Evolutionary conservation across 1,140 invertebrate species (phyloP), one percentile per base, ranked within the genome.

Genomic region (Psix sp.): DNA sequence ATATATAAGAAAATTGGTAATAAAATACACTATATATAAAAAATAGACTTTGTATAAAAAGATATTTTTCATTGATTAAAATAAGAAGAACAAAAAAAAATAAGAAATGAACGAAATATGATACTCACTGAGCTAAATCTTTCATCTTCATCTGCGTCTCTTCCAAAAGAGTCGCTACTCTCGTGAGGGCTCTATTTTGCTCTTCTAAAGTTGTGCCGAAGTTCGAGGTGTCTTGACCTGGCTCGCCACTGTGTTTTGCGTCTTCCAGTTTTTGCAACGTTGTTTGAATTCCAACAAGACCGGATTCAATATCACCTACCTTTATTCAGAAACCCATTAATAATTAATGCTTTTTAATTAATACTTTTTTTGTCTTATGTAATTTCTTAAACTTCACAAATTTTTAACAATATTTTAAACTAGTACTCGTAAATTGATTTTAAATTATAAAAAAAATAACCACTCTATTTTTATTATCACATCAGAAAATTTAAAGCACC

Each of bases 121-220:
- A 42, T 45, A 38, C n/a, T 17, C 74, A 86, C 85, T 72, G 74
- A 6, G 86, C 81, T 17, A 87, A 74, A 48, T 84, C 68, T 13
- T 54, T 65, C 11, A 87, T 77, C 39, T 65, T 74, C 0, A 81
- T 46, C 4, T 79, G 78, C 18, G 79, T 81, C 13, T 77, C 72
- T 15, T 86, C 76, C 11, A 86, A 20, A 20, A 84, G 46, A n/a
- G 82, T 77, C 1, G 84, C 77, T 1, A 86, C 59, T 33, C 67
- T 78, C 0, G 49, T 42, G 1, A 86, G 35, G 0, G 67, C 74
- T n/a, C 38, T 35, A 9, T 62, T 54, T 17, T 85, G 82, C 17
- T 81, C 71, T 14, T 82, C 71, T 1, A 84, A 52, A 26, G 67
- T 51, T 5, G 74, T 40, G 31, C 35, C 46, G 1, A 74, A 24